phyloP scores from a whole-genome alignment of 2,113 vertebrate species.

The Anarrhichthys ocellatus region DNA sequence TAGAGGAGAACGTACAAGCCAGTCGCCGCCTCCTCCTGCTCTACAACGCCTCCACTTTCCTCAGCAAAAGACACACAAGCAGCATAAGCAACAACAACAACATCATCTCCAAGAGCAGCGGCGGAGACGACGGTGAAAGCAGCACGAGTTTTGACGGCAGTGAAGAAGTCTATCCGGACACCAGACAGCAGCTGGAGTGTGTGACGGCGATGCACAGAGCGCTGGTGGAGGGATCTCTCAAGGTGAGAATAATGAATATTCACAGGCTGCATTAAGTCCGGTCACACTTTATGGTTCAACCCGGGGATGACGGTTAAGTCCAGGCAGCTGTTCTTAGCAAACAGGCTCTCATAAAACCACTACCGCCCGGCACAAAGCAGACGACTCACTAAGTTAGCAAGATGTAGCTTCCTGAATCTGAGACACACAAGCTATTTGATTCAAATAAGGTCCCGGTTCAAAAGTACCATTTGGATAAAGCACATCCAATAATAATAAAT shows the following conservation, averaged over 20 bases:
- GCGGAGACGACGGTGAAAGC: neutral
- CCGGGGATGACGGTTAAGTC: neutral
- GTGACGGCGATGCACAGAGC: conserved; percentile 84
- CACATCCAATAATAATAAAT: no score
- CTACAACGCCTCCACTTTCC: conserved; percentile 77
- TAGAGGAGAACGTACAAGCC: conserved; percentile 85
- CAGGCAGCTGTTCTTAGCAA: neutral
- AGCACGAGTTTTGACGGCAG: no score
- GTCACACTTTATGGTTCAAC: neutral
- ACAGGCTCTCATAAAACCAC: no score
- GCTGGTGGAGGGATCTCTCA: conserved; percentile 85
- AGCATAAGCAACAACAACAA: conserved; percentile 58
- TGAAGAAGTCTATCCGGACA: conserved; percentile 35
- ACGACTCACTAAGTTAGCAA: no score
- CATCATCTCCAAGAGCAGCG: conserved; percentile 10
- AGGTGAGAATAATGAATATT: conserved; percentile 51
- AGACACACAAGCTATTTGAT: no score
- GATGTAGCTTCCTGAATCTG: no score
- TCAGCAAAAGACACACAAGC: conserved; percentile 49
- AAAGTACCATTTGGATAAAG: no score
- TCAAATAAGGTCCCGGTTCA: no score
- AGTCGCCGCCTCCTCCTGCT: conserved; percentile 89
- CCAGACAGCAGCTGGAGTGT: conserved; percentile 80
- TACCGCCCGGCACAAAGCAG: no score
- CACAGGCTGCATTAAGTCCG: neutral